Evolutionary conservation across 2,888 invertebrate genomes (phyloP), one percentile per base, ranked within the genome.

Genomic region (Chloroclysta siterata): DNA sequence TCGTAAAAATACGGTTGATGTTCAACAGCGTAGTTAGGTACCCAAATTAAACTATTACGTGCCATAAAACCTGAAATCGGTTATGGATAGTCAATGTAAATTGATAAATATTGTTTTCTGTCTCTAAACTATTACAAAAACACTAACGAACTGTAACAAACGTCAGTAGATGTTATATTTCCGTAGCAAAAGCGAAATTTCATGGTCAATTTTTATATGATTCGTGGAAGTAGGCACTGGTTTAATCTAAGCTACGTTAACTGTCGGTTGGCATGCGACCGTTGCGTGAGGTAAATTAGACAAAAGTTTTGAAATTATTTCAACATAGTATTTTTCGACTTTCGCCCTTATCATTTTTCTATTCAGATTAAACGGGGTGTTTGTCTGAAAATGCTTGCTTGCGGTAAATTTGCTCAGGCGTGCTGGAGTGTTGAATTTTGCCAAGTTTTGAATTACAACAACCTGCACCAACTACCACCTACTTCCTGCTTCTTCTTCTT

Each of bases 201-300:
- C 90, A 93, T 85, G 91, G 91, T 78, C 88, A 89, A 90, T 92
- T 91, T 90, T 90, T 89, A 83, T 84, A 85, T 88, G 84, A 87
- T 87, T 87, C 85, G 85, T 87, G 83, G 87, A 87, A 89, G 85
- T 90, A 87, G 83, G 88, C 86, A 83, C 86, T 87, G 87, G 83
- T 89, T 89, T 90, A 90, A 91, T 89, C 87, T 89, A 84, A 88
- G 86, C 80, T 81, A 77, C 71, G 74, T 82, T 86, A 86, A 91
- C 81, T 85, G 84, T 80, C 66, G 68, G 68, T 76, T 71, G 75
- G 81, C 90, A 91, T 85, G 91, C 90, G 72, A 87, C 63, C 73
- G 68, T 80, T 77, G 81, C 82, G 82, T 82, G 83, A 79, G 74
- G 76, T 66, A 75, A 82, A 83, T 83, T 84, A 82, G 84, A 82